phyloP scores from a whole-genome alignment of 2,113 vertebrate genomes.

The Todiramphus chloris region DNA sequence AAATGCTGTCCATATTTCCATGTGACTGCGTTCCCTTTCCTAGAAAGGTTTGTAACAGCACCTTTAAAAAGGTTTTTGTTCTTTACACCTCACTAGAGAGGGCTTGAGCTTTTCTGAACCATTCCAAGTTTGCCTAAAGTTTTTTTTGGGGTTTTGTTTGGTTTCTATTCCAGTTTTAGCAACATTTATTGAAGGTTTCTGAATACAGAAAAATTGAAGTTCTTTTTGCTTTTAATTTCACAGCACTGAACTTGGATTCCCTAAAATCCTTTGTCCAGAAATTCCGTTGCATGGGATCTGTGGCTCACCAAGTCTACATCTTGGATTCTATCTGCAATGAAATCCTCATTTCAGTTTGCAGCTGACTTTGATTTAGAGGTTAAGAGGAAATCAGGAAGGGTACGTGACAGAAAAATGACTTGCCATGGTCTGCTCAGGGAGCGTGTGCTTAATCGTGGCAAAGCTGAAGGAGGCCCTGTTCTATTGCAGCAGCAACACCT shows the following conservation, averaged over 20 bases:
- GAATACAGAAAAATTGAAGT: not conserved
- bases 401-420: not conserved
- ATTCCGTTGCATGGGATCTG: not conserved
- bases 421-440: accelerated
- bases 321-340: not conserved
- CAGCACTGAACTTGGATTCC: not conserved
- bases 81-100: not conserved
- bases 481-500: not conserved
- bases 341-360: not conserved
- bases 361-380: not conserved
- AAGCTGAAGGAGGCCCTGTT: not conserved
- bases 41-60: not conserved
- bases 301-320: not conserved
- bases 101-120: not conserved
- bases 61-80: not conserved
- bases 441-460: not conserved
- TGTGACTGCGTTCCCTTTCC: not conserved
- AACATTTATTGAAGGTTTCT: not conserved
- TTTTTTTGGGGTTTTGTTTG: no score
- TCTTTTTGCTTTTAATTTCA: not conserved
- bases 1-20: not conserved
- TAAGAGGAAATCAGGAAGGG: not conserved
- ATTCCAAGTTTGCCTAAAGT: not conserved
- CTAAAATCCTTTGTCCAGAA: not conserved
- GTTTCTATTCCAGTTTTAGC: not conserved